Percentiles rank a stretch among this genome's conserved stretches.
Conservation (phyloP, 1,140 invertebrate genomes). For the Meloidogyne floridensis region DNA sequence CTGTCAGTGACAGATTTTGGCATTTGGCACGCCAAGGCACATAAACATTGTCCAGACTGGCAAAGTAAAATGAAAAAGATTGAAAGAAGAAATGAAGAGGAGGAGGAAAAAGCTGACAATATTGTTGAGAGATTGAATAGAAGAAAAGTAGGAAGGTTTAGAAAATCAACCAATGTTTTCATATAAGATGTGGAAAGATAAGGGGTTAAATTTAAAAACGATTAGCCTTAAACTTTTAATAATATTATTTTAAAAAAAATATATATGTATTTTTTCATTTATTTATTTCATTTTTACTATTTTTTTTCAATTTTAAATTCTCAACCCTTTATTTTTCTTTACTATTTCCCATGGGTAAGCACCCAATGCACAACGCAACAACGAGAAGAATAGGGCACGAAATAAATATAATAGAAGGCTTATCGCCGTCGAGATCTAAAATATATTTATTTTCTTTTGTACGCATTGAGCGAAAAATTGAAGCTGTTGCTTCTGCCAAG, state of each 20-base stretch:
- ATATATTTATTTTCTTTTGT: not conserved
- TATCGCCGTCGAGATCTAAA: not conserved
- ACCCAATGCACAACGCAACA: not conserved
- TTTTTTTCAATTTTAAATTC: not conserved
- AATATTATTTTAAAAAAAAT: too few relatives aligned
- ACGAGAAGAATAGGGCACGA: constrained; percentile 1
- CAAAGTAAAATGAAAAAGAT: not conserved
- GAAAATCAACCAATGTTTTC: too few relatives aligned
- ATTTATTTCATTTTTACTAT: not conserved
- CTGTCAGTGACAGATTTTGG: not conserved
- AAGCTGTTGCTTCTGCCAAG: not conserved
- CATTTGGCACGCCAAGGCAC: not conserved
- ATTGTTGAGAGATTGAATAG: too few relatives aligned
- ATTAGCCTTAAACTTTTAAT: too few relatives aligned
- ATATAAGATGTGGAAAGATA: too few relatives aligned
- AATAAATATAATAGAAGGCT: not conserved
- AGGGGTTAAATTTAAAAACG: too few relatives aligned
- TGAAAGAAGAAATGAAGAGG: not conserved
- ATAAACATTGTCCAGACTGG: not conserved
- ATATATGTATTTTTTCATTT: not conserved
- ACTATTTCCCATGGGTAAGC: not conserved
- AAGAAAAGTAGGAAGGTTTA: too few relatives aligned
- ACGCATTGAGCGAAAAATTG: not conserved
- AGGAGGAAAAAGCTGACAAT: not conserved
- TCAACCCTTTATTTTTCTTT: not conserved